Evolutionary conservation across 2,797 vertebrate genomes (phyloP).

Genomic region (Sebastes matsubarae): DNA sequence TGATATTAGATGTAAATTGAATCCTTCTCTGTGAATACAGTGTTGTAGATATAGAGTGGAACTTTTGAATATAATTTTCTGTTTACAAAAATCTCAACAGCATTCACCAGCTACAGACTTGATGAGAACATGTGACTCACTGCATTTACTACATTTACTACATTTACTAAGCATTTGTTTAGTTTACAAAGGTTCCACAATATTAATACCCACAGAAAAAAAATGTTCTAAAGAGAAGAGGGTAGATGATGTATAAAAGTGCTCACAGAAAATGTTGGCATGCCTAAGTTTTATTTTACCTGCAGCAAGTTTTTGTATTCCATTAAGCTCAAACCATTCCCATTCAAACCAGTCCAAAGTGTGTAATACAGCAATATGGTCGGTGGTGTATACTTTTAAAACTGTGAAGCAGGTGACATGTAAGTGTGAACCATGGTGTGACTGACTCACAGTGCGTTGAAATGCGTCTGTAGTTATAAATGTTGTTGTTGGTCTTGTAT

Average conservation of each 20-base stretch:
- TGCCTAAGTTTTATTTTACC: constrained; percentile 13
- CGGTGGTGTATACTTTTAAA: constrained; percentile 31
- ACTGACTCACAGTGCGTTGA: not conserved
- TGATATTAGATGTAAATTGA: constrained; percentile 20
- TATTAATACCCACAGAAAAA: not conserved
- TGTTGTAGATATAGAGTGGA: constrained; percentile 19
- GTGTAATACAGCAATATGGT: constrained; percentile 65
- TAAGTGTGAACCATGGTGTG: constrained; percentile 10
- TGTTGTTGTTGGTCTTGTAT: constrained; percentile 20
- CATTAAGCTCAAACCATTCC: constrained; percentile 18
- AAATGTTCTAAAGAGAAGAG: not conserved
- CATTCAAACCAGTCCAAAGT: constrained; percentile 57
- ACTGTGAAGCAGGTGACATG: constrained; percentile 56
- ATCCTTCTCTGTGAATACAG: constrained; percentile 4
- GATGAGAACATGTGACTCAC: not conserved
- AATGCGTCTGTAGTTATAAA: constrained; percentile 29
- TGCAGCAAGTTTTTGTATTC: not conserved
- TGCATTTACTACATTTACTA: not conserved
- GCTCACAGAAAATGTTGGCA: not conserved
- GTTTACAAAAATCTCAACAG: constrained; percentile 31
- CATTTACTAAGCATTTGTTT: not conserved
- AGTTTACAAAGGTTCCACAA: not conserved
- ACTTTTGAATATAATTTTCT: constrained; percentile 5
- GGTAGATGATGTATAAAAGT: not conserved
- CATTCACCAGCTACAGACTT: constrained; percentile 28